Base-by-base conservation (phyloP, 2,113 vertebrate species). In the Dasypus novemcinctus region DNA sequence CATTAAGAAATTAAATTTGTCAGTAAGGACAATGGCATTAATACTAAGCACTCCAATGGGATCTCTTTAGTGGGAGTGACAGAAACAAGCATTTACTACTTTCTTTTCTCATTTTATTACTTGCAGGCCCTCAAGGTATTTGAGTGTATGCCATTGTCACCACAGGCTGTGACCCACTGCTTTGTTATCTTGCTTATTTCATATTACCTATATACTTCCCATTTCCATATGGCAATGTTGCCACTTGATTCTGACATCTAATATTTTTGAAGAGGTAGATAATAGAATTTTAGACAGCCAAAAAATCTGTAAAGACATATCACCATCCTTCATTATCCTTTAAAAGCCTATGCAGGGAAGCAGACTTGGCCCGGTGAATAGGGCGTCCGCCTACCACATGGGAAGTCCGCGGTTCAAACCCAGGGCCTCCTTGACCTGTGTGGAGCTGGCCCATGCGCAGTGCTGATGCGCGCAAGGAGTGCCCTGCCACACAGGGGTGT, bases 1-100 rank as follows among this genome's bases (percentile, higher is more conserved):
- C 59, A 83, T 85, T 88, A 88, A 57, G 92, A 96, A 72, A 57
- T 15, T 89, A 7, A 82, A 57, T 87, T 91, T 76, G 25, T 80
- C 41, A 54, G n/a, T 78, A 54, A 95, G 80, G 59, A 72, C 69
- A 93, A 88, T 1, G 72, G 29, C 63, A 91, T 75, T 79, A 84
- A 88, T 61, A 72, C 66, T 84, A 38, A 38, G 49, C 27, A 15
- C 59, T 92, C 43, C 88, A 59, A 29, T 64, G 46, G 68, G 31
- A 89, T 23, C 25, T 88, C 52, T 87, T 75, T 38, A n/a, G 33
- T 38, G 46, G 69, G 25, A 74, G n/a, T 63, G 29, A 66, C 57
- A 89, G 17, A 74, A 29, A 83, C 38, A 84, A 79, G 49, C 29
- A 85, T 89, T 89, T 85, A 69, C 66, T 41, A 54, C 29, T 79